Conservation (phyloP, 2,797 vertebrate species). For the Myotis myotis region DNA sequence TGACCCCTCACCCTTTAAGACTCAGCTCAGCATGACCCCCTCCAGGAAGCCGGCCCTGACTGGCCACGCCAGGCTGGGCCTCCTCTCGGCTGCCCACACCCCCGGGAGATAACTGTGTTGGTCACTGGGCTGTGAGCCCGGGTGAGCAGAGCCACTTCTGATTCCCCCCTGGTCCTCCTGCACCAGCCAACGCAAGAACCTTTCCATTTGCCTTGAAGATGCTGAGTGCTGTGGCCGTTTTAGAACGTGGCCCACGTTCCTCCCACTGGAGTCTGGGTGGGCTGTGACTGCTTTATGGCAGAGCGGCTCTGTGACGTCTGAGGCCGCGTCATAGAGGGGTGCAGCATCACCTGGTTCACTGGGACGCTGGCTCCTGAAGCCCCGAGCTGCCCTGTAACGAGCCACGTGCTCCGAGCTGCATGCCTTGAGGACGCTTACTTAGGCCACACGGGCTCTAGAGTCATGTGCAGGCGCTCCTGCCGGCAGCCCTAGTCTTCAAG, state of each 20-base stretch:
- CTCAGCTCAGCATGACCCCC: not conserved
- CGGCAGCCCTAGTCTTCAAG: not conserved
- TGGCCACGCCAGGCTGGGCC: not conserved
- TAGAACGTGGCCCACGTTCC: not conserved
- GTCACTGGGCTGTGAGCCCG: not conserved
- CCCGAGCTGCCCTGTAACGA: not conserved
- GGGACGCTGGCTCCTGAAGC: not conserved
- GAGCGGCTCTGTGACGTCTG: not conserved
- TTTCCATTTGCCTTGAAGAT: not conserved
- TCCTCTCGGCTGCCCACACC: not conserved
- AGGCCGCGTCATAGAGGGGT: not conserved
- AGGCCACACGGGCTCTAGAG: rapidly evolving
- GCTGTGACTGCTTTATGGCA: not conserved
- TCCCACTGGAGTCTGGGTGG: not conserved
- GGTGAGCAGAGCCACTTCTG: not conserved
- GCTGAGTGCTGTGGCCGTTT: not conserved
- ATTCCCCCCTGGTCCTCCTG: not conserved
- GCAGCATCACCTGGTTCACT: not conserved
- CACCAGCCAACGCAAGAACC: not conserved
- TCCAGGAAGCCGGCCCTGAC: not conserved
- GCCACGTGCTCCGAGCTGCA: not conserved
- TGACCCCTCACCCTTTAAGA: not conserved
- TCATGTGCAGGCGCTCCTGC: not conserved
- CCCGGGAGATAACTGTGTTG: not conserved
- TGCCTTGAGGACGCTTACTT: not conserved